Base-by-base conservation (phyloP, 2,113 vertebrate species). In the Noctilio leporinus region DNA sequence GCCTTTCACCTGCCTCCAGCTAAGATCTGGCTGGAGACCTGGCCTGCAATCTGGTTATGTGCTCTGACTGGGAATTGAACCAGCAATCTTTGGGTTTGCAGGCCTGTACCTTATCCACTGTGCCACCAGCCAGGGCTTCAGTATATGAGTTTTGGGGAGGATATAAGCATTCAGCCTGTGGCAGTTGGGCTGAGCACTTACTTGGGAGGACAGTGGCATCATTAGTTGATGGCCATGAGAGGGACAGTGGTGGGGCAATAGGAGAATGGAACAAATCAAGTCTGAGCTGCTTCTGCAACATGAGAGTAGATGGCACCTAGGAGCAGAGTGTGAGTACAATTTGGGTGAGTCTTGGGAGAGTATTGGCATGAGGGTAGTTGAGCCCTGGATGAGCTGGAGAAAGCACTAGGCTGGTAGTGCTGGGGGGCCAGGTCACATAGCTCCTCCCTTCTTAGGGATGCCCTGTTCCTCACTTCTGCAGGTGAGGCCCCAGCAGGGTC, bases 341-440 rank as follows among this genome's bases (percentile, higher is more conserved):
- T 24, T 22, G 4, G 1, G 14, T 26, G 47, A 35, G 28, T 67
- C 40, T 59, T 11, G 30, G 62, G 3, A 5, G 30, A 26, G 17
- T 7, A 7, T 8, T 9, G 28, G 67, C 19, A 20, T 24, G 16
- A 49, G 40, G 64, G 30, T 15, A 51, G 59, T 16, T 33, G 57
- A 26, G 24, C 26, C 51, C 55, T 59, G 15, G 38, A 15, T 19
- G 0, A 35, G 14, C 85, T 35, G 30, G 19, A 47, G 26, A 57
- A 33, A 76, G 64, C 1, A 0, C 12, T 4, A 11, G 10, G 53
- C 72, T 45, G 78, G 49, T 55, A 57, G 76, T 19, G 14, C 45
- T 64, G 3, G 24, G 49, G 20, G 10, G 9, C 40, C 0, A 1
- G 55, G 33, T 47, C 35, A 10, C 0, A 1, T 17, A 76, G 62